Evolutionary conservation across 2,888 invertebrate genomes (phyloP), one percentile per base, ranked within the genome.

Genomic region (Agrenia bidenticulata): DNA sequence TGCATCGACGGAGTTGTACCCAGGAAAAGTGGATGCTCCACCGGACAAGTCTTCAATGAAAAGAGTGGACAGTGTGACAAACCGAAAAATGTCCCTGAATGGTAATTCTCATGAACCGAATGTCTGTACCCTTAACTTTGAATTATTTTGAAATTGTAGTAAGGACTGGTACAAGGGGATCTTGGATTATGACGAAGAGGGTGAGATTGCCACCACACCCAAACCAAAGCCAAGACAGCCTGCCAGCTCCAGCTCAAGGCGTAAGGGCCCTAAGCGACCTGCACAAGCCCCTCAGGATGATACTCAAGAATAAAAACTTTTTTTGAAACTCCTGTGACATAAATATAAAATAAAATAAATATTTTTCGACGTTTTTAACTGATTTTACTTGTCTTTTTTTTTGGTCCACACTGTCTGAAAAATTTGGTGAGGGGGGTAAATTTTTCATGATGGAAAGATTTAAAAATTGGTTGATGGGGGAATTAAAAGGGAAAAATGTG

Each of bases 141-240:
- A n/a, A n/a, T 32, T 61, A 62, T 66, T 67, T 51, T 49, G 59
- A 42, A 41, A 58, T 59, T 50, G n/a, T 81, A 92, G 92, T 80
- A 88, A 87, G 75, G 92, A 92, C 78, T 93, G 92, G 92, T 93
- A 93, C 82, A 91, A 92, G 79, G 92, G 86, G 49, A 87, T 89
- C 73, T 81, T 92, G 77, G 90, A 90, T 9, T 92, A 91, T 70
- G 88, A 87, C 45, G 87, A 92, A 79, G 80, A 92, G 64, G 88
- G 88, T 0, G 76, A 76, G 55, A 64, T 72, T 39, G 27, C 55
- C 2, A 75, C 75, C 86, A 90, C 81, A 90, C 92, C 1, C 87
- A 89, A 42, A 82, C 84, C 17, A 87, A 84, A 67, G 56, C 73
- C 62, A 42, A 57, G 17, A 15, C 15, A 55, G 9, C 7, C 54